Evolutionary conservation across 1,140 invertebrate genomes (phyloP).

Genomic region (Pomacea maculata): DNA sequence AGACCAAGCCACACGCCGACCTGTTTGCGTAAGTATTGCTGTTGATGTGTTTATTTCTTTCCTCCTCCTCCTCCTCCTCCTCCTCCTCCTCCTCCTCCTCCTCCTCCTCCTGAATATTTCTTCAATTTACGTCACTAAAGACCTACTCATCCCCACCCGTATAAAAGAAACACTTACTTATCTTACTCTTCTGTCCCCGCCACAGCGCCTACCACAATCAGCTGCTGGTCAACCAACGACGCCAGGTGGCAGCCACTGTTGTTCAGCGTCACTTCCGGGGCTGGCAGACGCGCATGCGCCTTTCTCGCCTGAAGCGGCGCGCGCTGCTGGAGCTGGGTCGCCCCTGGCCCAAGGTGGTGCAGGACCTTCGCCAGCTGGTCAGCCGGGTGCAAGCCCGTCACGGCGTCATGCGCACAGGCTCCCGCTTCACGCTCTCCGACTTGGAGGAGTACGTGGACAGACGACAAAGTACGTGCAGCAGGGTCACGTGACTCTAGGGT

Average conservation of each 20-base stretch:
- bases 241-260: constrained; percentile 29
- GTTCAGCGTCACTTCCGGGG: constrained; percentile 46
- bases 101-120: too few species aligned
- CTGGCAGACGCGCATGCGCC: constrained; percentile 32
- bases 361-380: constrained; percentile 44
- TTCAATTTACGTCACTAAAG: too few species aligned
- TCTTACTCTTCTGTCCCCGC: not conserved
- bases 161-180: not conserved
- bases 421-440: constrained; percentile 36
- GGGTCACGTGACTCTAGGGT: too few species aligned
- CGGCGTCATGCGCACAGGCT: constrained; percentile 31
- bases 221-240: constrained; percentile 36
- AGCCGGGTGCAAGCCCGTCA: constrained; percentile 42
- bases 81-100: too few species aligned
- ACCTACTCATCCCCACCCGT: not conserved
- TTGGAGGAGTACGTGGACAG: constrained; percentile 42
- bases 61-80: too few species aligned
- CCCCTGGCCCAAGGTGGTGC: constrained; percentile 43
- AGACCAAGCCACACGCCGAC: too few species aligned
- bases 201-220: constrained; percentile 42
- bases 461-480: constrained; percentile 39
- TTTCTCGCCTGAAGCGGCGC: constrained; percentile 42
- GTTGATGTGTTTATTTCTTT: too few species aligned
- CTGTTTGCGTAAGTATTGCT: too few species aligned
- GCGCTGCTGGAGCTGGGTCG: constrained; percentile 44